Evolutionary conservation across 2,113 vertebrate genomes (phyloP).

Genomic region (Phainopepla nitens): DNA sequence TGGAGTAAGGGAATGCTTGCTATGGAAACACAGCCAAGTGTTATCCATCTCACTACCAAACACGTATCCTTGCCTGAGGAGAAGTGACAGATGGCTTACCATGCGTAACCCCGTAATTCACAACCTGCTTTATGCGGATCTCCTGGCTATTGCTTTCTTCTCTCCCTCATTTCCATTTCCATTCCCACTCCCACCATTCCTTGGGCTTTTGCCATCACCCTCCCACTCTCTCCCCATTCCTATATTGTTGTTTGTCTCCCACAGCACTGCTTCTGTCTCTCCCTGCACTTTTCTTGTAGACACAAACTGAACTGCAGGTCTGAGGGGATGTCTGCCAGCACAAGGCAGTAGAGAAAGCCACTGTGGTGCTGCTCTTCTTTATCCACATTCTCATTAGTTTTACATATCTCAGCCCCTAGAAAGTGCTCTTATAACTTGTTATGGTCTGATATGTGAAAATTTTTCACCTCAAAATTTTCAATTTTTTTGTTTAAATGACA

Average conservation of each 20-base stretch:
- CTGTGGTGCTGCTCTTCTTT: not conserved
- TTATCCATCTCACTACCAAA: conserved; percentile 19
- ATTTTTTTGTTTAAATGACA: not conserved
- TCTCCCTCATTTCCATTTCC: conserved; percentile 56
- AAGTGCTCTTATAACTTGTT: not conserved
- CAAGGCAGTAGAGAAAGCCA: not conserved
- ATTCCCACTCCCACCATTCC: conserved; percentile 38
- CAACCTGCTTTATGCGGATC: conserved; percentile 49
- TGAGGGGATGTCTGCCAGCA: not conserved
- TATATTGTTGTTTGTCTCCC: not conserved
- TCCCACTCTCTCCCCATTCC: conserved; percentile 15
- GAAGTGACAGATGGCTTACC: conserved; percentile 55
- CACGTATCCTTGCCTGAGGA: conserved; percentile 3
- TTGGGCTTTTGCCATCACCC: conserved; percentile 40
- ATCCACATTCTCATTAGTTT: not conserved
- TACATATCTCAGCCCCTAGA: not conserved
- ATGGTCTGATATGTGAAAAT: not conserved
- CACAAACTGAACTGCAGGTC: not conserved
- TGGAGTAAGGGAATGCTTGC: not conserved
- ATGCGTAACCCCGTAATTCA: conserved; percentile 52
- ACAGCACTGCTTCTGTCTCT: not conserved
- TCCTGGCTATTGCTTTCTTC: conserved; percentile 52
- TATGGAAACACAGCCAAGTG: conserved; percentile 21
- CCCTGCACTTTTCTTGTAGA: not conserved
- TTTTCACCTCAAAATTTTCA: not conserved